Conservation (phyloP, 1,140 invertebrate genomes). For the Argopecten irradians region DNA sequence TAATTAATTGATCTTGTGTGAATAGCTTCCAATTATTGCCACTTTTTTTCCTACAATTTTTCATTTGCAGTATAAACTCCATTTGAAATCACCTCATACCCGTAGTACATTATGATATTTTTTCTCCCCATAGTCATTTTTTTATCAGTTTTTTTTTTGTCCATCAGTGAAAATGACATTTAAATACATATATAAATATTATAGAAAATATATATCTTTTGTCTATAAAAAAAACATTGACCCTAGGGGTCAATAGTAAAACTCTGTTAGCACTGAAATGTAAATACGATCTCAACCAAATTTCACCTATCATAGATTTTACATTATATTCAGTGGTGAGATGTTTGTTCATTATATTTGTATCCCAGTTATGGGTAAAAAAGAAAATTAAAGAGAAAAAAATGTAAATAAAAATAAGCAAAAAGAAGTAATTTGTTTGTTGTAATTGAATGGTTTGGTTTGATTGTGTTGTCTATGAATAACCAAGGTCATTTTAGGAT, state of each 20-base stretch:
- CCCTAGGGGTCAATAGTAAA: neutral
- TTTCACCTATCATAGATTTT: neutral
- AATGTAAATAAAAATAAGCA: slow-evolving; percentile 23
- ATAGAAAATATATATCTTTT: slow-evolving; percentile 12
- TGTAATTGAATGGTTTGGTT: no score
- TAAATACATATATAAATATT: slow-evolving; percentile 15
- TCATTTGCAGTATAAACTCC: neutral
- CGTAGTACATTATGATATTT: slow-evolving; percentile 11
- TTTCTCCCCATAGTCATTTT: slow-evolving; percentile 8
- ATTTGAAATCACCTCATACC: slow-evolving; percentile 9
- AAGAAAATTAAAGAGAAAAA: slow-evolving; percentile 19
- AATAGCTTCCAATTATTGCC: neutral
- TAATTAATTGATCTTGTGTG: neutral
- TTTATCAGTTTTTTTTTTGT: slow-evolving; percentile 14
- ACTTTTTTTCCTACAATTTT: slow-evolving; percentile 23
- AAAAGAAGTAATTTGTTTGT: slow-evolving; percentile 4
- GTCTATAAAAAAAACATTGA: slow-evolving; percentile 23
- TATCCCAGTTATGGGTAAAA: slow-evolving; percentile 21
- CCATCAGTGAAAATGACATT: slow-evolving; percentile 21
- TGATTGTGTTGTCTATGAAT: no score
- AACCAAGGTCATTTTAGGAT: no score
- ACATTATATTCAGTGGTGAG: slow-evolving; percentile 21
- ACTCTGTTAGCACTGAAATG: slow-evolving; percentile 21
- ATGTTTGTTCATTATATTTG: slow-evolving; percentile 17
- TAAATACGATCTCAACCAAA: slow-evolving; percentile 22